Evolutionary conservation across 1,140 invertebrate species (phyloP), one percentile per base, ranked within the genome.

Genomic region (Polypedilum vanderplanki): DNA sequence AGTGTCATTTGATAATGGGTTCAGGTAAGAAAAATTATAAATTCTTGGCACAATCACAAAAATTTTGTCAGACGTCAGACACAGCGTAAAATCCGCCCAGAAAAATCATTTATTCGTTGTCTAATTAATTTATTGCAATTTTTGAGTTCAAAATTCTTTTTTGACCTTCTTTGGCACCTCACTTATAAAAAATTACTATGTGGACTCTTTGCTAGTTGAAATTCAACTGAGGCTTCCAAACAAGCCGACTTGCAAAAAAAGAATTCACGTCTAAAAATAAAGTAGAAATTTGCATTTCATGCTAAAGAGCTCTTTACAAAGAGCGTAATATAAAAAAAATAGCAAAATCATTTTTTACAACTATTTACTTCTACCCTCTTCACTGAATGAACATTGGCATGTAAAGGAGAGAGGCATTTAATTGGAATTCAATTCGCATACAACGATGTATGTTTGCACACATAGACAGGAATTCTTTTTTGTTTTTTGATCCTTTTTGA

Each of bases 361-460:
- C 46, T 57, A 57, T 57, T 57, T 57, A 57, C 46, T 57, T 57
- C n/a, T 4, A 57, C 46, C 46, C 46, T 57, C 46, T 57, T 4
- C 46, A 4, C 46, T 57, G 12, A n/a, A 57, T 57, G n/a, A 57
- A 57, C 12, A n/a, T n/a, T 12, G 46, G 46, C 12, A 57, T 12
- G 12, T 57, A 3, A 2, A 10, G 41, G n/a, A 57, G n/a, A 15
- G 65, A 70, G 65, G 65, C 65, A 10, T 70, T 70, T 70, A 70
- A 70, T 70, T 70, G 65, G 20, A 70, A 70, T 70, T 70, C 65
- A 70, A 70, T 70, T 7, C 12, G n/a, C n/a, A n/a, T 57, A 57
- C 46, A 57, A 5, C 5, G 2, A 33, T 33, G 24, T 5, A 33
- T 33, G 24, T 5, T 33, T 33, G 24, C 24, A 33, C 24, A 33